Base-by-base conservation (phyloP, 2,888 invertebrate species). In the Parnassius orleans region DNA sequence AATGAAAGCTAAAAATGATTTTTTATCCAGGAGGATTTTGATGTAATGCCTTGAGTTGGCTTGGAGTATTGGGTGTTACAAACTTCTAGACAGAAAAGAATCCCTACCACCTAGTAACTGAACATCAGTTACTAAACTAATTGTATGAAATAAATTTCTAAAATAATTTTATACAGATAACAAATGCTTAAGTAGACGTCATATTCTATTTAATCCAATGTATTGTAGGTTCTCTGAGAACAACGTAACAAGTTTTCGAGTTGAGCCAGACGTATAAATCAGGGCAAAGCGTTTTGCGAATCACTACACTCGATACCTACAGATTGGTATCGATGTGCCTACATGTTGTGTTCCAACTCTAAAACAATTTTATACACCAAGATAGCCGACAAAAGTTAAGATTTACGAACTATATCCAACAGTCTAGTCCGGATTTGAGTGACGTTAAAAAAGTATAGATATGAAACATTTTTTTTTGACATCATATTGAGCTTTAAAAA, bases 311-410 rank as follows among this genome's bases (percentile, higher is more conserved):
- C 72, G 73, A 78, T 78, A 76, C 69, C 66, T 77, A 77, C 69
- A 75, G 76, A 84, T 84, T 77, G 74, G 77, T 80, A 80, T 85
- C 80, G 75, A 79, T 81, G 73, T 68, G 66, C 69, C 72, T 79
- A 80, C 76, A 76, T 79, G 72, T 73, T 78, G 77, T 76, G 74
- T 70, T 75, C 66, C 73, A 73, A 78, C 76, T 77, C 77, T 79
- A 78, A 84, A 86, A 86, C 83, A 83, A 86, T 86, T 82, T 83
- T 80, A 81, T 83, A 82, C 78, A 72, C 72, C 72, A 77, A 83
- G 77, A 84, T 84, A 81, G 78, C 78, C 76, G 78, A 75, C 81
- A 79, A 83, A 87, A 87, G 83, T 84, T 84, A 76, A 86, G 83
- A 90, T 89, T 87, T 89, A 89, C 82, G 75, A 70, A 79, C 76